Conservation (phyloP, 2,113 vertebrate species). For the Nestor notabilis region DNA sequence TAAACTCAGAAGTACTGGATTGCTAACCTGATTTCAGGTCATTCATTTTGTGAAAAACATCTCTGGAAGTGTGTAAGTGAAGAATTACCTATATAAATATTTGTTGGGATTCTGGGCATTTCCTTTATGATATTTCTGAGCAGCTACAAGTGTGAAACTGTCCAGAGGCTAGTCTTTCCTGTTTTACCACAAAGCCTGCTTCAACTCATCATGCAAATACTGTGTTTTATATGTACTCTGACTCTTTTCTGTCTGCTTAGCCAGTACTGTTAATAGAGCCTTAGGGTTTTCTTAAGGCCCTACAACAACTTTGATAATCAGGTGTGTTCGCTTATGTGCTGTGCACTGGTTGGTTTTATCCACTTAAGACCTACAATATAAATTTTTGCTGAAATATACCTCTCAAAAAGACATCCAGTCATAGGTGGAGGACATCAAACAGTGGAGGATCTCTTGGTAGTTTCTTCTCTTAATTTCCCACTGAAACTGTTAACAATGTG, state of each 20-base stretch:
- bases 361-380: not conserved
- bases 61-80: not conserved
- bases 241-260: not conserved
- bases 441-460: not conserved
- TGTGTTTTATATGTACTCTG: not conserved
- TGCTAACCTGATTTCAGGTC: not conserved
- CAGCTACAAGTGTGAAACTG: not conserved
- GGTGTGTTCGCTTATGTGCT: not conserved
- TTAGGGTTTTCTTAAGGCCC: not conserved
- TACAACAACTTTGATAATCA: not conserved
- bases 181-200: not conserved
- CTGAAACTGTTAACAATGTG: not conserved
- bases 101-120: not conserved
- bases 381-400: not conserved
- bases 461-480: not conserved
- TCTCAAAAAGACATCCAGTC: not conserved
- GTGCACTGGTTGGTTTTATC: not conserved
- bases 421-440: not conserved
- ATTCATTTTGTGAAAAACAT: not conserved
- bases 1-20: not conserved
- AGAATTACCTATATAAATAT: not conserved
- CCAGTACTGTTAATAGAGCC: not conserved
- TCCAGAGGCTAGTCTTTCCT: not conserved
- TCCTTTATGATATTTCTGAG: not conserved
- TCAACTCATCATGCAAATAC: not conserved